phyloP scores from a whole-genome alignment of 2,797 vertebrate species.

The Siniperca obscura region DNA sequence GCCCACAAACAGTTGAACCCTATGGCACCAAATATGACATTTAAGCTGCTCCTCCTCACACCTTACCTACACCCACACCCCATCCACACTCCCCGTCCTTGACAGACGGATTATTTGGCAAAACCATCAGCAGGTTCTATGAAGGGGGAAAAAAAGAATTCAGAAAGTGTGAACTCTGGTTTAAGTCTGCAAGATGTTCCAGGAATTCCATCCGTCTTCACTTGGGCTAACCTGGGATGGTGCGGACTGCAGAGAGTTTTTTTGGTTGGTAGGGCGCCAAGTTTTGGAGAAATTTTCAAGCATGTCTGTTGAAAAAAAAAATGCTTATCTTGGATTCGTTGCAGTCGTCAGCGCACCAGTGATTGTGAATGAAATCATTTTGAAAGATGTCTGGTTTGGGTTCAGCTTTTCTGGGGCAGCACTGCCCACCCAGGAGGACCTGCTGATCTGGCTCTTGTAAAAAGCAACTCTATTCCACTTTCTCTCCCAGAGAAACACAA shows the following conservation, averaged over 20 bases:
- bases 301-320: conserved; percentile 40
- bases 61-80: conserved; percentile 26
- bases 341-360: conserved; percentile 33
- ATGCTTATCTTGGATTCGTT: conserved; percentile 65
- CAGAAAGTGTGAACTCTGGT: conserved; percentile 62
- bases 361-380: conserved; percentile 67
- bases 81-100: conserved; percentile 20
- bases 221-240: conserved; percentile 40
- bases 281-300: conserved; percentile 22
- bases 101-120: conserved; percentile 58
- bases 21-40: conserved; percentile 38
- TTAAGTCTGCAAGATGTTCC: conserved; percentile 67
- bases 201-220: conserved; percentile 60
- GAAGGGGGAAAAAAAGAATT: conserved; percentile 13
- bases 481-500: conserved; percentile 73
- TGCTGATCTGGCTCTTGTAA: conserved; percentile 74
- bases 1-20: conserved; percentile 1
- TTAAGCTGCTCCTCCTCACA: conserved; percentile 38
- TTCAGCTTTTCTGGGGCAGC: conserved; percentile 62
- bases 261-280: conserved; percentile 24
- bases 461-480: conserved; percentile 61
- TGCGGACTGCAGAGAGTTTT: conserved; percentile 3
- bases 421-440: conserved; percentile 74
- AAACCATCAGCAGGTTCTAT: conserved; percentile 52
- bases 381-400: conserved; percentile 68